These are phyloP conservation scores for Yoshiicerus persimilis DNA, from an alignment of 1,140 invertebrate genomes.

Conservation along the genomic window DNA sequence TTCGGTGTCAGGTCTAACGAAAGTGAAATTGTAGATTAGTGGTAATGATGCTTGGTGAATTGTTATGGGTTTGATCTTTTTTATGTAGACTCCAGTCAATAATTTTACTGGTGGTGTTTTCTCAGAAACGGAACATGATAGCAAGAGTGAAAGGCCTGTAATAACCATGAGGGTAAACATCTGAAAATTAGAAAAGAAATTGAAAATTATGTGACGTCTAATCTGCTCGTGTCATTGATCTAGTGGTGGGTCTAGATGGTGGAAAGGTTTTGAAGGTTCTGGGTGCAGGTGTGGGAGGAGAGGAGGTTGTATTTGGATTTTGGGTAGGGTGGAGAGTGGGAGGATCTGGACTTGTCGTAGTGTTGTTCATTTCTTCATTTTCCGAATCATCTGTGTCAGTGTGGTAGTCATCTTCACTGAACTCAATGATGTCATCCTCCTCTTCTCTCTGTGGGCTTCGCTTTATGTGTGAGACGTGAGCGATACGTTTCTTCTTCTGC, in stretches of 20 bases:
- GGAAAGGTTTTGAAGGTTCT: no score
- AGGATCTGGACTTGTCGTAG: no score
- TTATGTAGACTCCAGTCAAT: background rate
- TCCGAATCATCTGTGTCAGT: no score
- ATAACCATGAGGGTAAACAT: no score
- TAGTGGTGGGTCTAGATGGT: background rate
- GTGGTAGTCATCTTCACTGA: no score
- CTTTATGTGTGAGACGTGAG: background rate
- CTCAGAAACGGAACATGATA: background rate
- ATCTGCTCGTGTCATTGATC: background rate
- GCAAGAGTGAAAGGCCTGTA: background rate
- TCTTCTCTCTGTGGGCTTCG: background rate
- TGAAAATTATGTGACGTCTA: background rate
- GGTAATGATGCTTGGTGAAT: background rate
- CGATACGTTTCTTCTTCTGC: background rate
- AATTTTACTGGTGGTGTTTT: background rate
- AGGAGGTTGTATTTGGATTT: no score
- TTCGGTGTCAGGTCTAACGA: no score
- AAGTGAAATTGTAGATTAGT: background rate
- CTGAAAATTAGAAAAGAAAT: background rate
- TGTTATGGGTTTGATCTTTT: background rate
- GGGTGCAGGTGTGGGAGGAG: no score
- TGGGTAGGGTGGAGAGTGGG: no score
- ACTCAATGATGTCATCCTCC: background rate
- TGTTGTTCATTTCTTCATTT: no score